Conservation (phyloP, 2,113 vertebrate species). For the Cephalophus harveyi region DNA sequence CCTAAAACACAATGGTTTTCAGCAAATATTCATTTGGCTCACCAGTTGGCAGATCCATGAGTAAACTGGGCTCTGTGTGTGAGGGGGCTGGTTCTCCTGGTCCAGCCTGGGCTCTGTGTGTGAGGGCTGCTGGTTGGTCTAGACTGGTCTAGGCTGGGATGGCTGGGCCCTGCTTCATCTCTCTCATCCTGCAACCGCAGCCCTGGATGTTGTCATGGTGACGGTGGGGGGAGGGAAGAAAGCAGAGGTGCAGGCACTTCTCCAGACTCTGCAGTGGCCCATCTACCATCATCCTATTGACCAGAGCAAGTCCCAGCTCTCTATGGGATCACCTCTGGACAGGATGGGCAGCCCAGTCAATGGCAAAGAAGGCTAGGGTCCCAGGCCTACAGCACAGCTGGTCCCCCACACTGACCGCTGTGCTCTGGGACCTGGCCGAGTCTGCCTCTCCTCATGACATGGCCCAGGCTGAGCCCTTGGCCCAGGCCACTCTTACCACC, state of each 20-base stretch:
- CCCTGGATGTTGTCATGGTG: not conserved
- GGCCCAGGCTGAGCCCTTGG: not conserved
- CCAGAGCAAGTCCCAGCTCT: not conserved
- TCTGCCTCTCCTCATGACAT: not conserved
- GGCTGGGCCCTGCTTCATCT: not conserved
- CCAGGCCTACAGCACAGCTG: not conserved
- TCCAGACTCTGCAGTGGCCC: not conserved
- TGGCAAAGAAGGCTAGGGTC: not conserved
- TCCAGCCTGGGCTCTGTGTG: not conserved
- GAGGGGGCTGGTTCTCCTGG: not conserved
- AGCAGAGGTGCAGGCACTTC: not conserved
- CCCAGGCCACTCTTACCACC: not conserved
- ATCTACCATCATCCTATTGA: not conserved
- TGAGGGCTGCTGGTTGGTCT: not conserved
- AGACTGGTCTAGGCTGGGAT: not conserved
- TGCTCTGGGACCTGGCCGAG: not conserved
- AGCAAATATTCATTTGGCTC: not conserved
- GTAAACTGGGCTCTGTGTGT: not conserved
- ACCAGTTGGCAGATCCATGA: not conserved
- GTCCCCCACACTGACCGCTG: rapidly evolving
- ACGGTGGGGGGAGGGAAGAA: not conserved
- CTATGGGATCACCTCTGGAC: not conserved
- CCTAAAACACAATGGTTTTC: not conserved
- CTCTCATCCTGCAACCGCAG: not conserved
- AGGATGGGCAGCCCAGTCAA: not conserved